Base-by-base conservation (phyloP, 2,113 vertebrate genomes). In the Donacobius atricapilla region DNA sequence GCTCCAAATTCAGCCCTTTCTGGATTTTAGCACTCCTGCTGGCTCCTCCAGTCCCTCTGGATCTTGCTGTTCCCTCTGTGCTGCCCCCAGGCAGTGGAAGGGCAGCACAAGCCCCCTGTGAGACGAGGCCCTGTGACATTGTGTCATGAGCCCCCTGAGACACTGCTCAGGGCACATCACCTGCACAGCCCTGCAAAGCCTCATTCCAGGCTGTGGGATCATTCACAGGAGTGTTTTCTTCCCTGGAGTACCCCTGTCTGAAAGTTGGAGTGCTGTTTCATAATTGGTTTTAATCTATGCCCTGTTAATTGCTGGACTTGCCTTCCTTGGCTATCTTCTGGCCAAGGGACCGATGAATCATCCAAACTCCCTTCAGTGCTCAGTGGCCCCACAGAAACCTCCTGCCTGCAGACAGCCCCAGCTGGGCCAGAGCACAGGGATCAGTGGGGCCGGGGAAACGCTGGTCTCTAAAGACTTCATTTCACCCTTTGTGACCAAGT, bases 311-410 rank as follows among this genome's bases (percentile, higher is more conserved):
- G 30, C 56, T 54, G 65, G n/a, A 57, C 47, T 76, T 33, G n/a
- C 89, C 40, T 16, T 60, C 1, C 57, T 8, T 15, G 66, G 54
- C 73, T n/a, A 0, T 3, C 63, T 31, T 44, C 85, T 69, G 27
- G 61, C 44, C 83, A 45, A n/a, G 63, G 31, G n/a, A 10, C 30
- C 27, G 54, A 14, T 7, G 44, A 12, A 69, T 6, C 39, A 50
- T 2, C 39, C 53, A 11, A 15, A 35, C 1, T 58, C 61, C 56
- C 15, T 24, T 8, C 56, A 7, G 0, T 2, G 25, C 37, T 15
- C 28, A 6, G 13, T 1, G 9, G 4, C 15, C 25, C 61, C 27
- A 25, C 40, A 60, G 11, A 33, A 54, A 13, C 47, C 61, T 70
- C 28, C 1, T 24, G 6, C 17, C 70, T 54, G 75, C 79, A 73